Base-by-base conservation (phyloP, 2,797 vertebrate species). In the Rhinatrema bivittatum region DNA sequence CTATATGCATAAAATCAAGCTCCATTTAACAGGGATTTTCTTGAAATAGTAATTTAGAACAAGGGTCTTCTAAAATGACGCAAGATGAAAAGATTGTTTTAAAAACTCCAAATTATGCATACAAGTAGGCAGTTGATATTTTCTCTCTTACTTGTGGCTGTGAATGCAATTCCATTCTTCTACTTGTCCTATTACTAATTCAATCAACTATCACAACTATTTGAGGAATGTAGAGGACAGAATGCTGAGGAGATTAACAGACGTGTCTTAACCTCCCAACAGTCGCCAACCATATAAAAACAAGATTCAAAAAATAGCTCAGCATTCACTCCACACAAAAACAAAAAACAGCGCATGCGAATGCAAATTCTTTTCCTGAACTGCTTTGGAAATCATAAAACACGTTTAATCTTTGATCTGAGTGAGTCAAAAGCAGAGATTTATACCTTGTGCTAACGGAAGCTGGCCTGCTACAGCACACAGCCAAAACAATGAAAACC, bases 171-270 rank as follows among this genome's bases (percentile, higher is more conserved):
- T 56, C 56, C 67, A 68, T 76, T 82, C 68, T 70, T 72, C 60
- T 56, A 67, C 62, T 72, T 70, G 43, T 50, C n/a, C 47, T 50
- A 81, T 73, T 74, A 73, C 65, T 76, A 66, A 78, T 68, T 70
- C 59, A 38, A 54, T 53, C 49, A 82, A 68, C 50, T 49, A 91
- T 81, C 48, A 63, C 52, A 85, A 73, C 48, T 46, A 86, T 86
- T 72, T 78, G 35, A 87, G 71, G 81, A 82, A 90, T 86, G 77
- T 38, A n/a, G n/a, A n/a, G n/a, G n/a, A n/a, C n/a, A n/a, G n/a
- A n/a, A n/a, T n/a, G n/a, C n/a, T n/a, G n/a, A n/a, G 31, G 53
- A 56, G 53, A 58, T 50, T 35, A 70, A 41, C 53, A 52, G 44
- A 45, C 55, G 54, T 43, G 59, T 62, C 66, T 69, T 66, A 68